Base-by-base conservation (phyloP, 2,113 vertebrate genomes). In the Xiphophorus couchianus region DNA sequence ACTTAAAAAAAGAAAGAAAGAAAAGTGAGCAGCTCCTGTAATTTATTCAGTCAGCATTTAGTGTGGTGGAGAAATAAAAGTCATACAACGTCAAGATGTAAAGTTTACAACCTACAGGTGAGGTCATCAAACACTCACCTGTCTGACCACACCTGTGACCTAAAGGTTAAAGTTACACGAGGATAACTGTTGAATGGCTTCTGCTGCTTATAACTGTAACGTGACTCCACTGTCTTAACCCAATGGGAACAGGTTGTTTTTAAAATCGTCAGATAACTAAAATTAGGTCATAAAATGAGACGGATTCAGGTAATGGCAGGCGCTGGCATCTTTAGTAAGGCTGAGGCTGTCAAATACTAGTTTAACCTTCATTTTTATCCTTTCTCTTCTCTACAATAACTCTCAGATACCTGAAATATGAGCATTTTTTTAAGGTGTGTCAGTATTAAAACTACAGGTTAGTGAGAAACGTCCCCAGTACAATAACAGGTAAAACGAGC, bases 121-220 rank as follows among this genome's bases (percentile, higher is more conserved):
- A 86, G 79, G 68, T 91, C 72, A 82, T 63, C 77, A 87, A 73
- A 85, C 82, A 87, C 82, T 82, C 85, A 91, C 89, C 91, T 88
- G 90, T 80, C 28, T 75, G 80, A 86, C 84, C 83, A 88, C 88
- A 92, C 88, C 85, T 86, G 35, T 64, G 63, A 77, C 78, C 83
- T 84, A 63, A 48, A 76, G 65, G 5, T 68, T 84, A 33, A 29
- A 39, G 74, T 82, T 84, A 75, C 76, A 77, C 71, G 84, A 84
- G 30, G 69, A 42, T 22, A 25, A 54, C 29, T 35, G 48, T 35
- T 27, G 28, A 73, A 80, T 77, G 58, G 27, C 42, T 19, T 33
- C 42, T 67, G 35, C 8, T 25, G 11, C 3, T 9, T 51, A 4
- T 58, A 5, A 51, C 31, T 10, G 71, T 27, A 61, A 71, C 39